Evolutionary conservation across 2,888 invertebrate species (phyloP).

Genomic region (Junonia oenone): DNA sequence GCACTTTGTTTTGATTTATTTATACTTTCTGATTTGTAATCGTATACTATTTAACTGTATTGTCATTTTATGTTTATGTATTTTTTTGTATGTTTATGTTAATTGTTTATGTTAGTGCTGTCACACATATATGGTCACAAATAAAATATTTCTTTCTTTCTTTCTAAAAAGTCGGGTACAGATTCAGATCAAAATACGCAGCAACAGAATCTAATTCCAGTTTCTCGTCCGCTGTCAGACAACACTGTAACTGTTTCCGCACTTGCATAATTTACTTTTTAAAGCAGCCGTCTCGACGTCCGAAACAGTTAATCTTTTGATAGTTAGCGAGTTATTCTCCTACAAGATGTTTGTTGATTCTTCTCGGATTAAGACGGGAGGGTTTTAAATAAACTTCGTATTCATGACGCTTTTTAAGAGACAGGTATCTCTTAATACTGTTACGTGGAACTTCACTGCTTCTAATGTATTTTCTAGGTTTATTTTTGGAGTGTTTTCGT

Average conservation of each 20-base stretch:
- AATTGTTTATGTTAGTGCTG: too few relatives aligned
- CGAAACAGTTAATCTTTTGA: constrained; percentile 13
- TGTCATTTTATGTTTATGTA: too few relatives aligned
- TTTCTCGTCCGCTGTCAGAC: background rate
- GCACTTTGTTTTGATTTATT: too few relatives aligned
- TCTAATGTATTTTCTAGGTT: background rate
- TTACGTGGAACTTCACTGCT: background rate
- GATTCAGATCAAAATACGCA: background rate
- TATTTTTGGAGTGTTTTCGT: background rate
- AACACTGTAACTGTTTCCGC: background rate
- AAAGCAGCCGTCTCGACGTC: constrained; percentile 5
- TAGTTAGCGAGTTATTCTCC: constrained; percentile 6
- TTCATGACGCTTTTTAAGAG: background rate
- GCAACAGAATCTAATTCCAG: background rate
- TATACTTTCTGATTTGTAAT: too few relatives aligned
- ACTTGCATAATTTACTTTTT: constrained; percentile 5
- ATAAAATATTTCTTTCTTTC: too few relatives aligned
- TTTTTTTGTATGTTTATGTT: too few relatives aligned
- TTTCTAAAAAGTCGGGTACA: too few relatives aligned
- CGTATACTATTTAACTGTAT: too few relatives aligned
- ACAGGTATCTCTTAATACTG: background rate
- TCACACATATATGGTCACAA: too few relatives aligned
- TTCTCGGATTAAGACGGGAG: background rate
- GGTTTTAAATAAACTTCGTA: background rate
- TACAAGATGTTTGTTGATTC: constrained; percentile 1